Evolutionary conservation across 2,888 invertebrate species (phyloP).

Genomic region (Uloborus plumipes): DNA sequence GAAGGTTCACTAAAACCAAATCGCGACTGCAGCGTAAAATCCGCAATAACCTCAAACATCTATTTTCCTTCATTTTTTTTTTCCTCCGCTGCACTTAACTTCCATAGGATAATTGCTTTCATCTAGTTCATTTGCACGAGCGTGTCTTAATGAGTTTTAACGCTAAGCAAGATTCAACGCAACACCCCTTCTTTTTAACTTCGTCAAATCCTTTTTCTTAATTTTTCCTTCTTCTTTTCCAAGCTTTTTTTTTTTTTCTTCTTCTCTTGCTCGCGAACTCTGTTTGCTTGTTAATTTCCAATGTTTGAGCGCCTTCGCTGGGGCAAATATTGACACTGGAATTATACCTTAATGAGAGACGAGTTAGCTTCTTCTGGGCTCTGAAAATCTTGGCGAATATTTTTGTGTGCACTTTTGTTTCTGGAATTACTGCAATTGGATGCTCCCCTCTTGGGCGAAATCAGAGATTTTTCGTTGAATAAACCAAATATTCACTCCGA

Average conservation of each 20-base stretch:
- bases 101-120: conserved; percentile 51
- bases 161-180: conserved; percentile 9
- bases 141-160: conserved; percentile 49
- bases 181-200: background rate
- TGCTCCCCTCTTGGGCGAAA: no score
- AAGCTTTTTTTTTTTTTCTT: conserved; percentile 3
- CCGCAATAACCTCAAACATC: conserved; percentile 6
- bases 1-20: no score
- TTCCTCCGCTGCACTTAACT: background rate
- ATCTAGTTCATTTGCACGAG: conserved; percentile 52
- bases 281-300: conserved; percentile 61
- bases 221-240: conserved; percentile 7
- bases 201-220: background rate
- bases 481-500: no score
- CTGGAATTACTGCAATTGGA: no score
- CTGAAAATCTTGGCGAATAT: no score
- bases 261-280: conserved; percentile 12
- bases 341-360: conserved; percentile 20
- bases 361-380: no score
- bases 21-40: no score
- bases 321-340: conserved; percentile 51
- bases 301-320: conserved; percentile 36
- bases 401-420: no score
- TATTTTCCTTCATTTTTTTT: conserved; percentile 8
- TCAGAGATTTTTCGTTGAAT: no score